Evolutionary conservation across 2,888 invertebrate species (phyloP), one percentile per base, ranked within the genome.

Genomic region (Drosophila meridiana): DNA sequence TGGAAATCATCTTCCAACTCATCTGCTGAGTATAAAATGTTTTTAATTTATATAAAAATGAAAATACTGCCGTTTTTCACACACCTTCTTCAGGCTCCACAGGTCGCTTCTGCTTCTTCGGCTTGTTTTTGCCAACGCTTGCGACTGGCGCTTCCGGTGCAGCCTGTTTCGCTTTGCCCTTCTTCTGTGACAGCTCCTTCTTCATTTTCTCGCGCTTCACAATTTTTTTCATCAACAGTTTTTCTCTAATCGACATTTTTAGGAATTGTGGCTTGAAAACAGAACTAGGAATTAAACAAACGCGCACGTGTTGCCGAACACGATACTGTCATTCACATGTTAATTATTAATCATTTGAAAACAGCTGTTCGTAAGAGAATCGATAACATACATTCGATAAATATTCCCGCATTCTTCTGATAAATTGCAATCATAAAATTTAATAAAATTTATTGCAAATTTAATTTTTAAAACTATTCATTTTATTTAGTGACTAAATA

Each of bases 131-230:
- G 63, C 60, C 80, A 13, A 64, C 67, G 28, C 71, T 78, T 20
- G 7, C 36, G 4, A 13, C 61, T 38, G 73, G 53, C 14, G 61
- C 47, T 32, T 52, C 62, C 1, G 53, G 28, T 2, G 43, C 61
- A 42, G 9, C 28, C 34, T 55, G 63, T 20, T 84, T 78, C 8
- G 45, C 32, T 53, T 87, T 89, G 81, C 95, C 95, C 80, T 95
- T 93, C 80, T 95, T 97, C 65, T 95, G 95, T 58, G 92, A 89
- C 13, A 95, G 94, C 90, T 95, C 95, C 81, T 95, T 93, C 88
- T 95, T 97, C 78, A 95, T 95, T 84, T 96, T 96, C 83, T 97
- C 96, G 0, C 96, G 94, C 87, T 96, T 97, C 77, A 95, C 96
- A 40, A 97, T 96, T 93, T 97, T 97, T 64, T 96, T 94, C 95